Evolutionary conservation across 2,113 vertebrate genomes (phyloP).

Genomic region (Pungitius pungitius): DNA sequence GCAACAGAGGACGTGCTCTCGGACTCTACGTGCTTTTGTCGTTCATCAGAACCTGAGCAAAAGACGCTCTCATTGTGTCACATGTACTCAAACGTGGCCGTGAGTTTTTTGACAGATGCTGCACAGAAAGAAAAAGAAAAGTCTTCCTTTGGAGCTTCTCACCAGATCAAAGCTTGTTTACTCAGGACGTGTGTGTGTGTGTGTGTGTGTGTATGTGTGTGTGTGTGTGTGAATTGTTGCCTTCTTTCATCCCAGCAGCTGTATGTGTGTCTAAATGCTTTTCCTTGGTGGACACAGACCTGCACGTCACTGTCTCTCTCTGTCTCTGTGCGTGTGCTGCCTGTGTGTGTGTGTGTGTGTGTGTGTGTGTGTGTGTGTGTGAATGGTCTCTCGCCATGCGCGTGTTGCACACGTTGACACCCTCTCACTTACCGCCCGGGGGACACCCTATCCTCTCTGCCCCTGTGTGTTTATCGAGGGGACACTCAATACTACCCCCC

Average conservation of each 20-base stretch:
- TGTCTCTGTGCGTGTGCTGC: no score
- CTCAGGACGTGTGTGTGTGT: slow-evolving; percentile 46
- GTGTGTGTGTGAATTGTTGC: slow-evolving; percentile 47
- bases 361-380: slow-evolving; percentile 9
- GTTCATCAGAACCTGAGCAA: slow-evolving; percentile 11
- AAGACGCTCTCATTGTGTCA: slow-evolving; percentile 56
- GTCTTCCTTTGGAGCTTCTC: slow-evolving; percentile 37
- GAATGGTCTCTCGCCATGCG: slow-evolving; percentile 37
- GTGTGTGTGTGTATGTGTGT: slow-evolving; percentile 27
- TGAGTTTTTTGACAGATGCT: slow-evolving; percentile 35
- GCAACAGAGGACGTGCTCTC: slow-evolving; percentile 1
- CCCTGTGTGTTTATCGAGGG: slow-evolving; percentile 38
- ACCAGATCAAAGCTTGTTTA: slow-evolving; percentile 61
- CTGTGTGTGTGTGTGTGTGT: no score
- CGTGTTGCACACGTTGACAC: slow-evolving; percentile 70
- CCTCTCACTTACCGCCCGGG: slow-evolving; percentile 51
- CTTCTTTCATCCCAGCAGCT: slow-evolving; percentile 72
- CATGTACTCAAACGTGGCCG: slow-evolving; percentile 24
- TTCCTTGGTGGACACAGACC: slow-evolving; percentile 42
- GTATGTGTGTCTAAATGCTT: slow-evolving; percentile 37
- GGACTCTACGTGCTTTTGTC: background rate
- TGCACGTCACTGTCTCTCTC: slow-evolving; percentile 14
- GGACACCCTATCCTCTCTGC: slow-evolving; percentile 51
- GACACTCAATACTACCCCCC: slow-evolving; percentile 43
- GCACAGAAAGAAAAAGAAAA: background rate